These are phyloP conservation scores for Alethe diademata DNA, from an alignment of 2,113 vertebrate genomes.

Conservation along the genomic window DNA sequence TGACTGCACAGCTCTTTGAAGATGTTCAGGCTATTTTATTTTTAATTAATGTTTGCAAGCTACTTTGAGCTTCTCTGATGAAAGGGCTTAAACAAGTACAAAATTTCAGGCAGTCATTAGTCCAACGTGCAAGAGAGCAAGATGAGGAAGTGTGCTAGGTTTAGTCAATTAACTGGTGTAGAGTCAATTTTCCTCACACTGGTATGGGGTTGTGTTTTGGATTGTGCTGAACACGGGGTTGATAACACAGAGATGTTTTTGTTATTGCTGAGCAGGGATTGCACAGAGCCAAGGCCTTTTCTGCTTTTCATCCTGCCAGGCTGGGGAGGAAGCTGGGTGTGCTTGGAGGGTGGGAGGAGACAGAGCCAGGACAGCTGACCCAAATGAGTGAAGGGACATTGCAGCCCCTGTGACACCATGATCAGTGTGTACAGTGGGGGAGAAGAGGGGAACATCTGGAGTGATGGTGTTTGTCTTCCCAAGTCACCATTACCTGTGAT, in stretches of 20 bases:
- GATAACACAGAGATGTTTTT: background rate
- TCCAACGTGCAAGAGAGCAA: background rate
- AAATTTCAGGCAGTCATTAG: constrained; percentile 1
- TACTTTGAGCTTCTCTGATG: constrained; percentile 26
- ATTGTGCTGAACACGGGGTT: background rate
- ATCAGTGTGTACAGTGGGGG: background rate
- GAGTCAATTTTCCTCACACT: background rate
- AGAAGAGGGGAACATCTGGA: background rate
- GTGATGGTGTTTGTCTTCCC: background rate
- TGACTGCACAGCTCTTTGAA: constrained; percentile 38
- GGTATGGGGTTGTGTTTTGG: background rate
- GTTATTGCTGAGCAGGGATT: background rate
- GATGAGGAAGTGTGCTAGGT: background rate
- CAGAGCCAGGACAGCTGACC: background rate
- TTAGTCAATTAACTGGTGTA: background rate
- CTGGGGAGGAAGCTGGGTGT: background rate
- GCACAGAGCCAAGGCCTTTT: background rate
- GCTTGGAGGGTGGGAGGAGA: background rate
- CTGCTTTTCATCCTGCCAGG: background rate
- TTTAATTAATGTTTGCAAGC: constrained; percentile 47
- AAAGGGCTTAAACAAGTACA: background rate
- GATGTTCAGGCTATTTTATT: background rate
- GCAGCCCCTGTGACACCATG: background rate
- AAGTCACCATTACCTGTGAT: background rate
- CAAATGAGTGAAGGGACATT: background rate